Evolutionary conservation across 2,797 vertebrate genomes (phyloP).

Genomic region (Trachops cirrhosus): DNA sequence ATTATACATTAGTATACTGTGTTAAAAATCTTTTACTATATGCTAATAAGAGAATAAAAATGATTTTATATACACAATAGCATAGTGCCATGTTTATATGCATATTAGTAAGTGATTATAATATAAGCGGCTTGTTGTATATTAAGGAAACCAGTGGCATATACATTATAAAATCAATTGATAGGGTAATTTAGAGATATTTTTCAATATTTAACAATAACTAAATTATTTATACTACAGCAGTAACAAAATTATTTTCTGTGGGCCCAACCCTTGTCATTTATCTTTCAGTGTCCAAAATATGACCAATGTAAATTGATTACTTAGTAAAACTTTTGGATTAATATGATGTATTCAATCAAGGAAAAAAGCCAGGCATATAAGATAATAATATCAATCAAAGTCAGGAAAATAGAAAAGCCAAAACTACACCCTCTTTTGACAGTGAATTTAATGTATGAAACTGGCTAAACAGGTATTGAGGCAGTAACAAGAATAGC

Average conservation of each 20-base stretch:
- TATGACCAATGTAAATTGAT: background rate
- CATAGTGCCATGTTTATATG: background rate
- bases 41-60: background rate
- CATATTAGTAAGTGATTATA: background rate
- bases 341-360: background rate
- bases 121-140: background rate
- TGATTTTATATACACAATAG: background rate
- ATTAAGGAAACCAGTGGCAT: background rate
- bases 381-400: background rate
- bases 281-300: background rate
- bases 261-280: background rate
- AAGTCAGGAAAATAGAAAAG: background rate
- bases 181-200: background rate
- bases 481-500: background rate
- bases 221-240: background rate
- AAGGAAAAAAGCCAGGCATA: background rate
- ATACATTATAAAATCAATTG: background rate
- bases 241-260: background rate
- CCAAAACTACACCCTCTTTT: background rate
- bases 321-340: background rate
- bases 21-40: background rate
- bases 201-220: background rate
- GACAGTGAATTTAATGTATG: background rate
- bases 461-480: background rate
- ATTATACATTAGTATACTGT: background rate